Evolutionary conservation across 2,888 invertebrate species (phyloP).

Genomic region (Seladonia tumulorum): DNA sequence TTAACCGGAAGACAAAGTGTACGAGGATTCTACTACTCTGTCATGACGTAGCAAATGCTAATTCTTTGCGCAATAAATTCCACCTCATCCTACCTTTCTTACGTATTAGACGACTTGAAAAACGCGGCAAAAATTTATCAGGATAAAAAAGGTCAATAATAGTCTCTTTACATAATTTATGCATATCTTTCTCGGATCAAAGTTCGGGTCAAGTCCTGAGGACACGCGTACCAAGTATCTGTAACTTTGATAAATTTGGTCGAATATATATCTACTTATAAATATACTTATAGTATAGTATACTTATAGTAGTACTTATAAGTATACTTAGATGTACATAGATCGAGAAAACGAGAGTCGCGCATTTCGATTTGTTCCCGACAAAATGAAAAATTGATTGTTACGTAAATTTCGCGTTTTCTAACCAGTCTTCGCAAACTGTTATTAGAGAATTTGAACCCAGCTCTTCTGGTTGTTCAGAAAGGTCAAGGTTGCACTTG

Average conservation of each 20-base stretch:
- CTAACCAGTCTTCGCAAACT: not conserved
- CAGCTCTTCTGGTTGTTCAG: not conserved
- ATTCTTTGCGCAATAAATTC: constrained; percentile 67
- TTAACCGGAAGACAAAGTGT: not conserved
- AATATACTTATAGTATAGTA: too few species aligned
- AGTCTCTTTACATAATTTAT: constrained; percentile 3
- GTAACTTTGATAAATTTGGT: not conserved
- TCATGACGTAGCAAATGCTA: constrained; percentile 69
- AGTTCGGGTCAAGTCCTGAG: not conserved
- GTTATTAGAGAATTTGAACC: constrained; percentile 8
- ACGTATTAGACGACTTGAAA: constrained; percentile 11
- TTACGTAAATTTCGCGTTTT: not conserved
- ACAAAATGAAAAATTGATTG: not conserved
- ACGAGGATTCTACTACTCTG: constrained; percentile 4
- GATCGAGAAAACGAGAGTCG: not conserved
- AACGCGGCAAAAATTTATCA: constrained; percentile 5
- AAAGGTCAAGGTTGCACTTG: constrained; percentile 47
- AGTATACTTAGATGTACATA: not conserved
- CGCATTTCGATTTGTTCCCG: not conserved
- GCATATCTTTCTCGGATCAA: not conserved
- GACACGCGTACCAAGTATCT: not conserved
- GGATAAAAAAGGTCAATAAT: not conserved
- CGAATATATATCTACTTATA: not conserved
- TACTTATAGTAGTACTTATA: too few species aligned
- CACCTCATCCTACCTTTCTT: not conserved